phyloP scores from a whole-genome alignment of 2,113 vertebrate genomes.

The Gasterosteus nipponicus region DNA sequence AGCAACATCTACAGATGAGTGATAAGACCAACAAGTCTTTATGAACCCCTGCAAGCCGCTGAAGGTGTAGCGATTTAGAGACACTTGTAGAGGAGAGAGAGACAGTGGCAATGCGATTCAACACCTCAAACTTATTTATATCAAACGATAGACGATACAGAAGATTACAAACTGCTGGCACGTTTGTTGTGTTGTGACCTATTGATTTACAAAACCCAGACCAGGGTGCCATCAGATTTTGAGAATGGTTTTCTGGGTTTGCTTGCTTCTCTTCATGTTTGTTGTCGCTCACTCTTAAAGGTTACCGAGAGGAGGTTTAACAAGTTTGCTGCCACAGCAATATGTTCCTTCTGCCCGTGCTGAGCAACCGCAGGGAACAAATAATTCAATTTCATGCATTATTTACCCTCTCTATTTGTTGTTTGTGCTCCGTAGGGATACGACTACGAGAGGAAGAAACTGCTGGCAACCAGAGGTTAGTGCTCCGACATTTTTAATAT shows the following conservation, averaged over 20 bases:
- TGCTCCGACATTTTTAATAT: slow-evolving; percentile 51
- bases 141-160: background rate
- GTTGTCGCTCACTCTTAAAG: slow-evolving; percentile 33
- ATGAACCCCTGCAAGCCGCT: background rate
- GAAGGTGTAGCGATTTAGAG: background rate
- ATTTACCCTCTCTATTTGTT: slow-evolving; percentile 58
- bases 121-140: background rate
- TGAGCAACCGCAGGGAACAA: slow-evolving; percentile 28
- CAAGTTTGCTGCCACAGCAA: slow-evolving; percentile 37
- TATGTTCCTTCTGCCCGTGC: slow-evolving; percentile 24
- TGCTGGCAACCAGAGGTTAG: slow-evolving; percentile 81
- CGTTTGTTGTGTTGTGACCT: slow-evolving; percentile 17
- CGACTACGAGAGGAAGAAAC: slow-evolving; percentile 85
- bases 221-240: slow-evolving; percentile 16
- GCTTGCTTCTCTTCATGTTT: slow-evolving; percentile 29
- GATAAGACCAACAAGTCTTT: background rate
- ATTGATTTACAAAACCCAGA: slow-evolving; percentile 23
- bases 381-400: slow-evolving; percentile 63
- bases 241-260: slow-evolving; percentile 27
- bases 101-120: background rate
- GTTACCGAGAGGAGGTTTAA: slow-evolving; percentile 42
- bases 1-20: background rate
- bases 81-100: background rate
- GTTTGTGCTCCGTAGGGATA: slow-evolving; percentile 75
- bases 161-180: slow-evolving; percentile 23